A percentile compares a stretch with the other conserved stretches of the same genome.
Evolutionary conservation across 2,797 vertebrate genomes (phyloP).

Genomic region (Catharus ustulatus): DNA sequence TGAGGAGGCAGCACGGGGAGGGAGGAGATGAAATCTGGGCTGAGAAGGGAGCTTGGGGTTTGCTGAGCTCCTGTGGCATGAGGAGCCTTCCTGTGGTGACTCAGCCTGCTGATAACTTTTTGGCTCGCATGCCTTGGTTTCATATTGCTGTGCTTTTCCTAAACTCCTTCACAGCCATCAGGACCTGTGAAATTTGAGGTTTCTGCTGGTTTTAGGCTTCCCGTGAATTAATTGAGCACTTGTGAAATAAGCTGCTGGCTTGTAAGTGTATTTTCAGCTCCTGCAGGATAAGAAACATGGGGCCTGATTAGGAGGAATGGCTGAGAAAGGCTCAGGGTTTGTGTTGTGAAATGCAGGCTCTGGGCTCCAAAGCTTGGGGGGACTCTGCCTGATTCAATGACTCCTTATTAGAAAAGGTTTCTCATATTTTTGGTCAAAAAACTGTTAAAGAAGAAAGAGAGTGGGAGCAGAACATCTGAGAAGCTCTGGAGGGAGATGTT

Average conservation of each 20-base stretch:
- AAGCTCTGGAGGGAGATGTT: slow-evolving; percentile 4
- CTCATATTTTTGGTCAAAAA: neutral
- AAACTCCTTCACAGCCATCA: neutral
- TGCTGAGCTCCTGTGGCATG: neutral
- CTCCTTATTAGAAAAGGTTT: neutral
- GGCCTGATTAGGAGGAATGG: neutral
- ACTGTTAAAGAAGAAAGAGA: neutral
- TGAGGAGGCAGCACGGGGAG: neutral
- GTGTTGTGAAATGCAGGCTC: neutral
- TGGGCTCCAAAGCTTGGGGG: fast-evolving
- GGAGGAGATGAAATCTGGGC: neutral
- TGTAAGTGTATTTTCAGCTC: neutral
- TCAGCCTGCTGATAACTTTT: neutral
- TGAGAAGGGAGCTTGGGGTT: neutral
- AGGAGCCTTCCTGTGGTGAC: neutral
- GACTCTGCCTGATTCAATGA: fast-evolving
- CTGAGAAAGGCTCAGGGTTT: neutral
- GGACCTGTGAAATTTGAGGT: neutral
- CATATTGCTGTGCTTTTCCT: neutral
- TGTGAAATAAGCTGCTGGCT: neutral
- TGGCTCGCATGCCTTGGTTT: neutral
- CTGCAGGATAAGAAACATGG: neutral
- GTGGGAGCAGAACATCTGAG: neutral
- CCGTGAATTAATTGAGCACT: neutral
- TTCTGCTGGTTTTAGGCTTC: neutral